Evolutionary conservation across 2,113 vertebrate species (phyloP).

Genomic region (Epinephelus cyanopodus): DNA sequence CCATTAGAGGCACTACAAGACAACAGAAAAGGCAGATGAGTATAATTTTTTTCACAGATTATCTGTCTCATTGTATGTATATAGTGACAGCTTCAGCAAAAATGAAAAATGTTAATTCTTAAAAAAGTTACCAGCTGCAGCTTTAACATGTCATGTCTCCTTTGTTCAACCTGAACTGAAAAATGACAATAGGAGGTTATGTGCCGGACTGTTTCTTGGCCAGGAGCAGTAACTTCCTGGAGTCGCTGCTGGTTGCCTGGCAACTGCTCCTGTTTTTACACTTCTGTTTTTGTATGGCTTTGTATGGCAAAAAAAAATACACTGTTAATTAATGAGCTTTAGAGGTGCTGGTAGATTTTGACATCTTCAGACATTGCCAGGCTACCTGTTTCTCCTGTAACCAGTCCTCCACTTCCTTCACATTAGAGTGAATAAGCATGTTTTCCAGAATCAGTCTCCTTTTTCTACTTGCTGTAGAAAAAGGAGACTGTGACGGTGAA

Average conservation of each 20-base stretch:
- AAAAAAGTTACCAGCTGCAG: too few relatives aligned
- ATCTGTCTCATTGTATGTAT: too few relatives aligned
- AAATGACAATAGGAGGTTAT: background rate
- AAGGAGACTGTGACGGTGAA: background rate
- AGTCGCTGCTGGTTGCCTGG: background rate
- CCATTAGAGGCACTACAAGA: too few relatives aligned
- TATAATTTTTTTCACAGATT: too few relatives aligned
- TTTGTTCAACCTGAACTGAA: background rate
- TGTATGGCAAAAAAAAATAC: background rate
- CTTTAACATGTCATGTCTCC: background rate
- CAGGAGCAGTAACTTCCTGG: background rate
- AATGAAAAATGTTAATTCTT: too few relatives aligned
- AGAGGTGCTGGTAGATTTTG: background rate
- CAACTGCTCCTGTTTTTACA: background rate
- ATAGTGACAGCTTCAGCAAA: too few relatives aligned
- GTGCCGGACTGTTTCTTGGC: background rate
- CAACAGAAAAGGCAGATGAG: too few relatives aligned
- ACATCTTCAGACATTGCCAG: background rate
- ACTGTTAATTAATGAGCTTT: background rate
- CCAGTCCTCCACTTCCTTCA: background rate
- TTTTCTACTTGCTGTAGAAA: background rate
- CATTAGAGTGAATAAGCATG: too few relatives aligned
- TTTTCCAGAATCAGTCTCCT: background rate
- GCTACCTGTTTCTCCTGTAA: background rate
- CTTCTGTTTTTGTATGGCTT: background rate